A percentile compares a stretch with the other conserved stretches of the same genome.
These are phyloP conservation scores for Emydura subglobosa DNA, from an alignment of 2,113 vertebrate genomes.

Conservation along the genomic window DNA sequence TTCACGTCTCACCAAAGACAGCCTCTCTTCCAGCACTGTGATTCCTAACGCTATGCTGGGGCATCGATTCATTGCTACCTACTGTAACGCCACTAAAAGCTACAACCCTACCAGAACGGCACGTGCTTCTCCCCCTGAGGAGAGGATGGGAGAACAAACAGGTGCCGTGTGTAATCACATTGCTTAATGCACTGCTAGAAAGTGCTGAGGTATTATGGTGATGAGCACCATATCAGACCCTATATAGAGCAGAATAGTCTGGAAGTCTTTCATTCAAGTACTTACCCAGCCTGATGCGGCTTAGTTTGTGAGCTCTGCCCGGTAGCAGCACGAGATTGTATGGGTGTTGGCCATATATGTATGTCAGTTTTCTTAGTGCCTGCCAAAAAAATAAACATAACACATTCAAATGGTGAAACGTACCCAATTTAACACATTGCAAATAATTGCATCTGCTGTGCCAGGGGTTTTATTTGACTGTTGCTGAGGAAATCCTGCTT, in stretches of 20 bases:
- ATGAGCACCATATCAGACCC: background rate
- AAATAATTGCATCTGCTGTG: background rate
- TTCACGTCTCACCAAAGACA: background rate
- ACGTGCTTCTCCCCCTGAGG: background rate
- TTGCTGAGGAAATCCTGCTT: constrained; percentile 25
- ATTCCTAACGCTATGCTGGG: background rate
- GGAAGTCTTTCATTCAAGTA: background rate
- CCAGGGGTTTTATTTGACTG: constrained; percentile 4
- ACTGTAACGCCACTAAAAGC: background rate
- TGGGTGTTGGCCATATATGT: background rate
- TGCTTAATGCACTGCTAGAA: background rate
- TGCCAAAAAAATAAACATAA: background rate
- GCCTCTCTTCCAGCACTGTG: background rate
- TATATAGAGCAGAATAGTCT: background rate
- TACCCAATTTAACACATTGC: background rate
- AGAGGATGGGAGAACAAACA: background rate
- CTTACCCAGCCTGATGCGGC: background rate
- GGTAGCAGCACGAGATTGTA: background rate
- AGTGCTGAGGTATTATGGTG: background rate
- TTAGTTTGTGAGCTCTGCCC: background rate
- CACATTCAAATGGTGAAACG: background rate
- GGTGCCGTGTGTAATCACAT: background rate
- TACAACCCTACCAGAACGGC: background rate
- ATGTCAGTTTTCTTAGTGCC: background rate
- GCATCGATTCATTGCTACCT: background rate